Conservation (phyloP, 2,797 vertebrate genomes). For the Melanotaenia trifasciata region DNA sequence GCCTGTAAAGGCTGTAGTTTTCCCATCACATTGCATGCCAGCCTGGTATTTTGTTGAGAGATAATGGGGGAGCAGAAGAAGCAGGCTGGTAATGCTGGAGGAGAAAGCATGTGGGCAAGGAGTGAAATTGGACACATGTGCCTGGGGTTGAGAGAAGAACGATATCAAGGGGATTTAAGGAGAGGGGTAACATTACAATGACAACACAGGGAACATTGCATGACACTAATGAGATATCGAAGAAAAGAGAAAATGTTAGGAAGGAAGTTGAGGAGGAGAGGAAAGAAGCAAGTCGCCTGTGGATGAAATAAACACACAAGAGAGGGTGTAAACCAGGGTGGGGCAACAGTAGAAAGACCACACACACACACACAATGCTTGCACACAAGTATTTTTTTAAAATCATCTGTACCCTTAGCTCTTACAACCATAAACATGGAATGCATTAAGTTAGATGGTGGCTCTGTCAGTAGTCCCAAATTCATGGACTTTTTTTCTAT, state of each 20-base stretch:
- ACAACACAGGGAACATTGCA: constrained; percentile 51
- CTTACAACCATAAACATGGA: background rate
- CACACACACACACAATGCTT: background rate
- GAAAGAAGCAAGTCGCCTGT: constrained; percentile 22
- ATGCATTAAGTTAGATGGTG: constrained; percentile 30
- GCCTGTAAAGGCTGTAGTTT: constrained; percentile 51
- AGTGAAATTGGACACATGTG: constrained; percentile 59
- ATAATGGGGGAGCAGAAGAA: constrained; percentile 57
- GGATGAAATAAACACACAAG: constrained; percentile 33
- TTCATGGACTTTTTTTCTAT: constrained; percentile 18
- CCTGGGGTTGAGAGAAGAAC: constrained; percentile 44
- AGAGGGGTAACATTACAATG: constrained; percentile 56
- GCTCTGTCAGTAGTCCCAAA: constrained; percentile 24
- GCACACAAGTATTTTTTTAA: background rate
- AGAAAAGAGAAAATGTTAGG: constrained; percentile 49
- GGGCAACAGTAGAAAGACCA: background rate
- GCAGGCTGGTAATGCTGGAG: constrained; percentile 45
- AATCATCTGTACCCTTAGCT: background rate
- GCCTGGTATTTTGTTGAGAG: constrained; percentile 69
- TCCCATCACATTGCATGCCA: constrained; percentile 60
- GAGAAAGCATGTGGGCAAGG: constrained; percentile 46
- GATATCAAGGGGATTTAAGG: constrained; percentile 58
- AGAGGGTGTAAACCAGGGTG: constrained; percentile 26
- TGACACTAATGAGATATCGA: constrained; percentile 58
- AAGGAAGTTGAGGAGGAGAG: constrained; percentile 41